Base-by-base conservation (phyloP, 2,113 vertebrate species). In the Typhlomys cinereus region DNA sequence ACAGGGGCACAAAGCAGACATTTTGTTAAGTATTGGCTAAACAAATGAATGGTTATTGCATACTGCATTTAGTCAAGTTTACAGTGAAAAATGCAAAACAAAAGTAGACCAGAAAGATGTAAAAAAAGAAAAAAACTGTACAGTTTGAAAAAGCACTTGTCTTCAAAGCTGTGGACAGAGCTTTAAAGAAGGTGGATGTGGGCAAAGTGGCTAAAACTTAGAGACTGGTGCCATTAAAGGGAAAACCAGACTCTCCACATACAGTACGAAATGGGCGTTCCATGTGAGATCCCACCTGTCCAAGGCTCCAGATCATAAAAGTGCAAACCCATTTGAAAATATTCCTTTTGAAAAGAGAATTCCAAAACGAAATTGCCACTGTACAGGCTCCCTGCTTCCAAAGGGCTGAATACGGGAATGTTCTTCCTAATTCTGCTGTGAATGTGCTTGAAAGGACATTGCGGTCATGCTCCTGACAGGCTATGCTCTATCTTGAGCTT, bases 121-220 rank as follows among this genome's bases (percentile, higher is more conserved):
- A 20, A 36, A 36, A 59, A 62, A 5, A n/a, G n/a, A 46, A 29
- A 82, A 25, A 48, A 64, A 25, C 46, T 67, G 11, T n/a, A n/a
- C 31, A 36, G n/a, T 7, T 4, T 29, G 21, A 52, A 46, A 83
- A 34, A 46, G 25, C 21, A 29, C 50, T 44, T 12, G 4, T 23
- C 46, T 67, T 59, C 39, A 27, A 48, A 52, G 23, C 8, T 36
- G 9, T 29, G 81, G 34, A 7, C 46, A 23, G 79, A 59, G 41
- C 29, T 48, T n/a, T n/a, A n/a, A 20, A 81, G 59, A 23, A 29
- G 31, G 5, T 4, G 0, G 3, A 6, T 4, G 13, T 25, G 34
- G 61, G 36, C 21, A 67, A 52, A 66, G 61, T 31, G 17, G 23
- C 17, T 5, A 14, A 25, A 15, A n/a, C 13, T 10, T 66, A 5